Evolutionary conservation across 53 echinoderm and acorn worm species (phyloP).

Genomic region (Henricia sp.): DNA sequence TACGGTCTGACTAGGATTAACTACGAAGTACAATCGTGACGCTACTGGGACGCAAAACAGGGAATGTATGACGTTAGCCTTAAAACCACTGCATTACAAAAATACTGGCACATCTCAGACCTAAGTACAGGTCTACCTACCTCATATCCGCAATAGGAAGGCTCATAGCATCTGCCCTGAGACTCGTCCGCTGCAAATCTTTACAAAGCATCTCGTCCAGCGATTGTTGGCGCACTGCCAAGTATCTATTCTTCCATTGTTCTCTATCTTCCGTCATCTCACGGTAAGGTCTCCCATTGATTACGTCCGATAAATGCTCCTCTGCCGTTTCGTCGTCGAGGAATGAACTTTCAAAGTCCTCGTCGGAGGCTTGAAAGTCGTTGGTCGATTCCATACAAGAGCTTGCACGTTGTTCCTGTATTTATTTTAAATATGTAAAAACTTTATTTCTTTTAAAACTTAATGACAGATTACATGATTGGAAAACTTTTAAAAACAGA

Average conservation of each 20-base stretch:
- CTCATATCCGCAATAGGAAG: constrained; percentile 71
- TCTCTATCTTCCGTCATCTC: constrained; percentile 24
- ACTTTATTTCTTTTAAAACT: too few species aligned
- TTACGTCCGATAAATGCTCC: constrained; percentile 39
- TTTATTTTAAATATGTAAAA: background rate
- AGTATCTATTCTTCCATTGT: constrained; percentile 48
- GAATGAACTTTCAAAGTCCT: constrained; percentile 40
- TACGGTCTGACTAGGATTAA: too few species aligned
- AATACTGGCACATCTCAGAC: too few species aligned
- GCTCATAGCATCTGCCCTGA: constrained; percentile 32
- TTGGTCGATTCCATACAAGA: background rate
- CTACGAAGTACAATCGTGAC: too few species aligned
- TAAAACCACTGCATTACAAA: too few species aligned
- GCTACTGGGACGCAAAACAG: too few species aligned
- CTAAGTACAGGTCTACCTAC: too few species aligned
- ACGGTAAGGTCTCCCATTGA: constrained; percentile 65
- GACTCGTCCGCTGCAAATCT: background rate
- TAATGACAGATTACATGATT: too few species aligned
- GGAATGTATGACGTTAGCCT: too few species aligned
- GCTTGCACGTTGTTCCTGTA: constrained; percentile 23
- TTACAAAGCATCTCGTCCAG: background rate
- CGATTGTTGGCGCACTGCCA: constrained; percentile 45
- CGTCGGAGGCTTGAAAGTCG: background rate
- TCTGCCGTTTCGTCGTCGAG: background rate
- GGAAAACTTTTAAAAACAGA: too few species aligned